Conservation (phyloP, 1,140 invertebrate genomes). For the Drosophila asahinai region DNA sequence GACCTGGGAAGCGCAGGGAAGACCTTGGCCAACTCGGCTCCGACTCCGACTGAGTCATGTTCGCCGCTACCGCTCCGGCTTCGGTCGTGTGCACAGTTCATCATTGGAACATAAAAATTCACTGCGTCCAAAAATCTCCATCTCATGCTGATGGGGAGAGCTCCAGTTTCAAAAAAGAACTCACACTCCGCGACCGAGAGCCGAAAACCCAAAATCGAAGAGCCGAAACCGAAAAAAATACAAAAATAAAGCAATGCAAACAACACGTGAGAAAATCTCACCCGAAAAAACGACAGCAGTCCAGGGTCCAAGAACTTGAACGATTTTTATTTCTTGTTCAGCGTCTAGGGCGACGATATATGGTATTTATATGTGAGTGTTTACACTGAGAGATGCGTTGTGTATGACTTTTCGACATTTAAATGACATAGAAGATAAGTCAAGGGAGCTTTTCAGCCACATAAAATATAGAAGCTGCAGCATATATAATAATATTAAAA, state of each 20-base stretch:
- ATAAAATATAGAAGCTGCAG: too few species aligned
- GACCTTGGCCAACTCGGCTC: constrained; percentile 44
- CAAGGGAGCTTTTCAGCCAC: too few species aligned
- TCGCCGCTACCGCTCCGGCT: constrained; percentile 49
- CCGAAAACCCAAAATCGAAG: constrained; percentile 59
- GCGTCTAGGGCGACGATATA: constrained; percentile 69
- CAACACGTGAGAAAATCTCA: constrained; percentile 83
- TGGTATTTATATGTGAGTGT: constrained; percentile 22
- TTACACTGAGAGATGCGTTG: constrained; percentile 3
- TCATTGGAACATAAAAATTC: constrained; percentile 83
- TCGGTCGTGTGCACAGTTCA: constrained; percentile 80
- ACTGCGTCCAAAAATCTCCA: constrained; percentile 77
- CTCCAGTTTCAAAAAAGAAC: constrained; percentile 70
- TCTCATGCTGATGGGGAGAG: constrained; percentile 79
- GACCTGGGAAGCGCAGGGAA: constrained; percentile 64
- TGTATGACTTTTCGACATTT: too few species aligned
- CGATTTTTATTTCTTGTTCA: constrained; percentile 83
- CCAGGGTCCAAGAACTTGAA: constrained; percentile 75
- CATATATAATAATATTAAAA: too few species aligned
- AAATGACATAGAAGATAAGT: too few species aligned
- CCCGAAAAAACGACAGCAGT: constrained; percentile 52
- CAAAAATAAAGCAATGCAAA: constrained; percentile 80
- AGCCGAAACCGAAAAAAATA: constrained; percentile 54
- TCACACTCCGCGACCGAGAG: constrained; percentile 39
- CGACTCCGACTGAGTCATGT: constrained; percentile 66